Evolutionary conservation across 2,797 vertebrate genomes (phyloP), one percentile per base, ranked within the genome.

Genomic region (Danio jaintianensis): DNA sequence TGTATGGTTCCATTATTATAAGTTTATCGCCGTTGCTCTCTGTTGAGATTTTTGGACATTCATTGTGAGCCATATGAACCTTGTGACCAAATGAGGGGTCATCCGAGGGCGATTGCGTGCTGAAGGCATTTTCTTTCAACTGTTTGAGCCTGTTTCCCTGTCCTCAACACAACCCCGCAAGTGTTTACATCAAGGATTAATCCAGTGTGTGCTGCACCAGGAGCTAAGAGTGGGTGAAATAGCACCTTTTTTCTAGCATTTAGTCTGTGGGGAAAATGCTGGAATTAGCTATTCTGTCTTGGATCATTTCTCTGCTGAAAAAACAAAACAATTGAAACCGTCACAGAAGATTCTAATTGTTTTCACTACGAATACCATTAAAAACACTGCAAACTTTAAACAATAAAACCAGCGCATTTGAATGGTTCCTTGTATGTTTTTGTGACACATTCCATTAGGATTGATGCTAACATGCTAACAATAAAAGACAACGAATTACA

Each of bases 141-240:
- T 63, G 36, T 29, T 43, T 56, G 64, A 55, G 55, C 79, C 64
- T 38, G 73, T 71, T 73, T 20, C 58, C 36, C 50, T 73, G 38
- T 81, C 79, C 52, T 63, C 43, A 83, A 75, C 67, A 79, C 72
- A 40, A 45, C 55, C 43, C n/a, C 8, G 63, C 67, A 74, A 77
- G 48, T 40, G 29, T 56, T 69, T 77, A 52, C 75, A 56, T 79
- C 58, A 47, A 43, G 52, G 18, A 13, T 43, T 83, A 84, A 85
- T 84, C 82, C 79, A 74, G 9, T 29, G 62, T 50, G 47, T 61
- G 43, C 52, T 48, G 62, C 20, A 66, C 5, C 13, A 70, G 48
- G 78, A 67, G 61, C 50, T 66, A 11, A 56, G 56, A 48, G 16
- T 15, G 11, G 12, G 8, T 47, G 8, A 79, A 64, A 64, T 38